Evolutionary conservation across 64 coral and sea anemone genomes (phyloP).

Genomic region (Catalaphyllia jardinei): DNA sequence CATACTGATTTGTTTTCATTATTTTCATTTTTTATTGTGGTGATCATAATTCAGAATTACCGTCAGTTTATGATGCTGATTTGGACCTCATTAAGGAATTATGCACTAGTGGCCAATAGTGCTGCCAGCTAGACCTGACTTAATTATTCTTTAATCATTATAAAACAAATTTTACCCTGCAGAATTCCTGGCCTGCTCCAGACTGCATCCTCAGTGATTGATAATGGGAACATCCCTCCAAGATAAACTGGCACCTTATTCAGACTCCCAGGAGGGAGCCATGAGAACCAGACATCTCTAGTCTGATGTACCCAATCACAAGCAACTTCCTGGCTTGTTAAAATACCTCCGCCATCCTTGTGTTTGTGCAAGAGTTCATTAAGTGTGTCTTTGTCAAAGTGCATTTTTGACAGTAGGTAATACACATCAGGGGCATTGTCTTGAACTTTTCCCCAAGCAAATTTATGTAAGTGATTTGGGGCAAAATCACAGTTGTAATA

Average conservation of each 20-base stretch:
- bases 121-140: no score
- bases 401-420: conserved; percentile 65
- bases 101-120: not conserved
- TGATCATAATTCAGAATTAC: no score
- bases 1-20: no score
- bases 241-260: conserved; percentile 77
- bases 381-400: conserved; percentile 64
- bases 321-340: conserved; percentile 72
- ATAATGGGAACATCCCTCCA: conserved; percentile 91
- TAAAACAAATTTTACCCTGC: conserved; percentile 48
- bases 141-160: no score
- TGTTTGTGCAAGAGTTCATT: conserved; percentile 49
- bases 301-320: conserved; percentile 66
- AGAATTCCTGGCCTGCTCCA: conserved; percentile 88
- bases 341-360: conserved; percentile 32
- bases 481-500: conserved; percentile 73
- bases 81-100: no score
- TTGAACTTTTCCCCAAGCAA: conserved; percentile 67
- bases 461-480: conserved; percentile 62
- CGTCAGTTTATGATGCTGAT: no score
- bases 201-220: conserved; percentile 48
- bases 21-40: no score
- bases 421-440: conserved; percentile 74
- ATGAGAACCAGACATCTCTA: conserved; percentile 70
- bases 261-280: conserved; percentile 48